Percentiles rank a stretch among this genome's conserved stretches.
Evolutionary conservation across 2,113 vertebrate species (phyloP).

Genomic region (Thamnaconus septentrionalis): DNA sequence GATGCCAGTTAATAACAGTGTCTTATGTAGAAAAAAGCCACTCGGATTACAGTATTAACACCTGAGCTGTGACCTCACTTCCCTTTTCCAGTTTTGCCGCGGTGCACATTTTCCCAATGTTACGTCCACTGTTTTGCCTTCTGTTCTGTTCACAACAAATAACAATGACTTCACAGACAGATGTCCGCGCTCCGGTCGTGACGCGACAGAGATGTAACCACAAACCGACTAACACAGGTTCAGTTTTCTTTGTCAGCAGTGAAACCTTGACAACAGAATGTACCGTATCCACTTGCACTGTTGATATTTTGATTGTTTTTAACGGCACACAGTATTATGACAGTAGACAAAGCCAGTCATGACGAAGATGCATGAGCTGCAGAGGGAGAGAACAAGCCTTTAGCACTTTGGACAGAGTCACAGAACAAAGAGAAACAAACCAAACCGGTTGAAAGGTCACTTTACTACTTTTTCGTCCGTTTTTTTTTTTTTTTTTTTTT

Average conservation of each 20-base stretch:
- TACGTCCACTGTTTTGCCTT: constrained; percentile 31
- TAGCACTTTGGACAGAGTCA: constrained; percentile 54
- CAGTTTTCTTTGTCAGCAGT: constrained; percentile 6
- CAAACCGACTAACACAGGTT: constrained; percentile 13
- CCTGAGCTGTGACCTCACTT: constrained; percentile 22
- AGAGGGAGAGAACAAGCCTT: constrained; percentile 27
- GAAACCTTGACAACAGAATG: constrained; percentile 27
- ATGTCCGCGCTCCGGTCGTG: too few relatives aligned
- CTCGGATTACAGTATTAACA: not conserved
- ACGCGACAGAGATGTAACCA: constrained; percentile 16
- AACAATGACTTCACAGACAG: too few relatives aligned
- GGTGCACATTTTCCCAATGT: not conserved
- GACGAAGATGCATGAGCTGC: constrained; percentile 37
- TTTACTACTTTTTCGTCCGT: not conserved
- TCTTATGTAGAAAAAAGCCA: not conserved
- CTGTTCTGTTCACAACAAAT: constrained; percentile 29
- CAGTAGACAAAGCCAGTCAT: constrained; percentile 14
- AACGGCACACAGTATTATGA: constrained; percentile 35
- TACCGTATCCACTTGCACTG: constrained; percentile 30
- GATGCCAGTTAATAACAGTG: not conserved
- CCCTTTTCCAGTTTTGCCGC: constrained; percentile 2
- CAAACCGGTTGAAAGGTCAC: constrained; percentile 2
- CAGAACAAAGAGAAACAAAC: constrained; percentile 15
- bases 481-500: too few relatives aligned
- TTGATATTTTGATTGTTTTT: constrained; percentile 40